phyloP scores from a whole-genome alignment of 2,888 invertebrate genomes.

The Pycnomerus fuliginosus region DNA sequence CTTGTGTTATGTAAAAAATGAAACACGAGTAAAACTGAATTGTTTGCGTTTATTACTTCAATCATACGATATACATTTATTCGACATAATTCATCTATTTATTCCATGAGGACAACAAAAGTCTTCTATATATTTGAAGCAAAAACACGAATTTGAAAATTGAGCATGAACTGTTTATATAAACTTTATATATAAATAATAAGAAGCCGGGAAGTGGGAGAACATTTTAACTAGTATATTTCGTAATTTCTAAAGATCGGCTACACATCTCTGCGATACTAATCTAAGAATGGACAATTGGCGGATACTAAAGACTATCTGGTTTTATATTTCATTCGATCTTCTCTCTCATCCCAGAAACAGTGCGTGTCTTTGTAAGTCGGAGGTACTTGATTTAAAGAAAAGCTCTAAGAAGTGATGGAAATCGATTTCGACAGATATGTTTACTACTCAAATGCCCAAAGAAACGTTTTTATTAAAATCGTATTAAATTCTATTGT shows the following conservation, averaged over 20 bases:
- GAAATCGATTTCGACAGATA: slow-evolving; percentile 29
- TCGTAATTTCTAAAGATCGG: slow-evolving; percentile 44
- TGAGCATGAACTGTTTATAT: slow-evolving; percentile 35
- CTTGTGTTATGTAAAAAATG: slow-evolving; percentile 15
- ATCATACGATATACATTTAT: slow-evolving; percentile 50
- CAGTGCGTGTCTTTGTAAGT: slow-evolving; percentile 34
- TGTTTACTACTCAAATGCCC: slow-evolving; percentile 47
- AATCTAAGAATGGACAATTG: slow-evolving; percentile 47
- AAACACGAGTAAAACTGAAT: slow-evolving; percentile 43
- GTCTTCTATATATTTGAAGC: slow-evolving; percentile 23
- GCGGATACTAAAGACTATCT: slow-evolving; percentile 46
- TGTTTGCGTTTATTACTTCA: slow-evolving; percentile 48
- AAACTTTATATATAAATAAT: slow-evolving; percentile 9
- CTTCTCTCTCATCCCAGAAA: slow-evolving; percentile 43
- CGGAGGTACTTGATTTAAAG: no score
- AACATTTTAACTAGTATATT: slow-evolving; percentile 45
- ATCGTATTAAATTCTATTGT: slow-evolving; percentile 53
- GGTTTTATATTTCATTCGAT: slow-evolving; percentile 40
- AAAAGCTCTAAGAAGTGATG: background rate
- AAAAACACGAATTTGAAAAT: slow-evolving; percentile 32
- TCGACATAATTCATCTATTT: slow-evolving; percentile 46
- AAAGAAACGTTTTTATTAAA: slow-evolving; percentile 52
- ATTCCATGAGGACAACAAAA: slow-evolving; percentile 42
- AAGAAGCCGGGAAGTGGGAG: slow-evolving; percentile 42
- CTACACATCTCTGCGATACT: slow-evolving; percentile 49